A percentile compares a stretch with the other conserved stretches of the same genome.
phyloP scores from a whole-genome alignment of 2,797 vertebrate species.

The Fratercula arctica region DNA sequence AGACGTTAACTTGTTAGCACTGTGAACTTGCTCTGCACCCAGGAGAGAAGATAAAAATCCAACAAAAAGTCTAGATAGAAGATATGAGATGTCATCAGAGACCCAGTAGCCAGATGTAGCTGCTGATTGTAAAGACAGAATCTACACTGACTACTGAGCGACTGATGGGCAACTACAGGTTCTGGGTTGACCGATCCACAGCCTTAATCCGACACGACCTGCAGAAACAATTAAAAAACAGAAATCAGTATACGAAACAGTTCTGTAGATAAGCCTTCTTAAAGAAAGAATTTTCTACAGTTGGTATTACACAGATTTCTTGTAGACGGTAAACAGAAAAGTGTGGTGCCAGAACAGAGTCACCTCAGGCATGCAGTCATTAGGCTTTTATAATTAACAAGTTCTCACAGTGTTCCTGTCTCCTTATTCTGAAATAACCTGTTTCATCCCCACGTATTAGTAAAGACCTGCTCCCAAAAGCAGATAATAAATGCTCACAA shows the following conservation, averaged over 20 bases:
- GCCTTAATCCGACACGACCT: slow-evolving; percentile 52
- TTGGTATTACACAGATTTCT: background rate
- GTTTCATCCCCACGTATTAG: background rate
- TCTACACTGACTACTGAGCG: slow-evolving; percentile 99
- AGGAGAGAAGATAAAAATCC: slow-evolving; percentile 25
- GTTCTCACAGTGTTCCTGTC: background rate
- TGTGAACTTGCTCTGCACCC: slow-evolving; percentile 58
- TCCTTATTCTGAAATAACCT: slow-evolving; percentile 3
- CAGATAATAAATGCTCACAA: background rate
- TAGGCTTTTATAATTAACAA: background rate
- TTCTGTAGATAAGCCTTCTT: background rate
- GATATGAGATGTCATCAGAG: slow-evolving; percentile 86
- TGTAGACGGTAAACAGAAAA: background rate
- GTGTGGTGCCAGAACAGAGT: background rate
- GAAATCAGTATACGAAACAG: slow-evolving; percentile 5
- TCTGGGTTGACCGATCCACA: slow-evolving; percentile 12
- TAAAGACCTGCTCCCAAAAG: background rate
- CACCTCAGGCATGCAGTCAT: background rate
- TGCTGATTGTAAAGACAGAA: slow-evolving; percentile 97
- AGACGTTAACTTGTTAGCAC: background rate
- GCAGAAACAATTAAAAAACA: slow-evolving; percentile 64
- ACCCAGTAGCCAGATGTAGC: slow-evolving; percentile 99
- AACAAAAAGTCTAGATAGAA: slow-evolving; percentile 29
- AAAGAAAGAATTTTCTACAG: background rate
- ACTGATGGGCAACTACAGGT: slow-evolving; percentile 78